These are phyloP conservation scores for Phytoseiulus persimilis DNA, from an alignment of 2,888 invertebrate genomes.

Conservation along the genomic window DNA sequence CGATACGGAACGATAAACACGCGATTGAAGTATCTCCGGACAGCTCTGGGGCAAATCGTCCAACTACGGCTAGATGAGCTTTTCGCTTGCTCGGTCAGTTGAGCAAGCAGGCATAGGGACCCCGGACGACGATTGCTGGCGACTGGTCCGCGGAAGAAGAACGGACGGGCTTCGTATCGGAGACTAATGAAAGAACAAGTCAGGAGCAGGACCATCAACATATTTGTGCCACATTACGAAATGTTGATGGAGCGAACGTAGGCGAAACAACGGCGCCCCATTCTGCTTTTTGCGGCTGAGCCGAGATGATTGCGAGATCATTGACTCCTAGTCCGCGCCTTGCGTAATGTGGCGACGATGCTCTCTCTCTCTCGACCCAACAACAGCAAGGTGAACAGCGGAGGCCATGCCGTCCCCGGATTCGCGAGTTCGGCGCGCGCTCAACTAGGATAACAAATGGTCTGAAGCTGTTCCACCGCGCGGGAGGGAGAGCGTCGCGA, in stretches of 20 bases:
- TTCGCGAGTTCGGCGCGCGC: no score
- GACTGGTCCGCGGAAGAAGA: neutral
- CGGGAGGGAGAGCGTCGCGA: neutral
- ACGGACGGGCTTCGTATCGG: neutral
- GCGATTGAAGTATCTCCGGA: neutral
- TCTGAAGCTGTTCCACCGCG: no score
- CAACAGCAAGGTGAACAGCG: neutral
- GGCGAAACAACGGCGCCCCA: neutral
- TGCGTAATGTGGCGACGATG: neutral
- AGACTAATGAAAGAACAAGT: neutral
- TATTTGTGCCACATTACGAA: constrained; percentile 5
- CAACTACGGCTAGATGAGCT: neutral
- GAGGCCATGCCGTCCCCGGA: neutral
- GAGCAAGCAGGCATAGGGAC: neutral
- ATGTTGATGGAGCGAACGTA: neutral
- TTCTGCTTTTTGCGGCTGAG: neutral
- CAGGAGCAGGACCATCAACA: neutral
- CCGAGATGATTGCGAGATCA: neutral
- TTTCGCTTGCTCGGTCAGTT: neutral
- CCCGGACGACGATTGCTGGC: neutral
- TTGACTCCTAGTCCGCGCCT: neutral
- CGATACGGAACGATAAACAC: neutral
- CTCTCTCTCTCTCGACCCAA: neutral
- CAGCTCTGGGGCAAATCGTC: neutral
- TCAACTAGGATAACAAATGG: no score